Base-by-base conservation (phyloP, 2,888 invertebrate genomes). In the Zeuzera pyrina region DNA sequence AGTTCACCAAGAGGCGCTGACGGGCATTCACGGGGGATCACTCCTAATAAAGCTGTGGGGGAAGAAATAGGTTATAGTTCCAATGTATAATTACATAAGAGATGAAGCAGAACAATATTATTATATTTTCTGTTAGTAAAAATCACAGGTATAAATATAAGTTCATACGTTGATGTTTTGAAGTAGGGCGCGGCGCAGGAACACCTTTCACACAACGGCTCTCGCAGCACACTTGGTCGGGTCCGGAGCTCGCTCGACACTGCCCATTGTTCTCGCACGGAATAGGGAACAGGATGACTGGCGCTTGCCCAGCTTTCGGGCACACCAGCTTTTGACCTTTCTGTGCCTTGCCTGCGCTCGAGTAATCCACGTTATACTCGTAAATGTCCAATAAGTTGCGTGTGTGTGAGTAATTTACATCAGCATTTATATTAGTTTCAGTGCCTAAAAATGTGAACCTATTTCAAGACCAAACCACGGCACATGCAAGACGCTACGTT, bases 1-100 rank as follows among this genome's bases (percentile, higher is more conserved):
- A 90, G 71, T 68, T 92, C 91, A 0, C 90, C 89, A 11, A 92
- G 68, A 2, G 90, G 89, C 30, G 88, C 78, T 15, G 74, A 63
- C 0, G 92, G 91, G 45, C 92, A 92, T 50, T 87, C 88, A 30
- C 90, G 85, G 0, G 90, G 89, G 19, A 91, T 88, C 21, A 91
- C 73, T 5, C 92, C 91, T 37, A 91, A 73, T 29, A 90, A 70
- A 3, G 91, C 91, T 91, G 61, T 1, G n/a, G n/a, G n/a, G n/a
- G n/a, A n/a, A n/a, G n/a, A n/a, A n/a, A n/a, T n/a, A n/a, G n/a
- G n/a, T n/a, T n/a, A n/a, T n/a, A n/a, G n/a, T n/a, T n/a, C n/a
- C n/a, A n/a, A n/a, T n/a, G n/a, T n/a, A n/a, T n/a, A n/a, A n/a
- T n/a, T n/a, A n/a, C n/a, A n/a, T n/a, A n/a, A n/a, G n/a, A n/a